Conservation (phyloP, 2,888 invertebrate genomes). For the Gryllus longicercus region DNA sequence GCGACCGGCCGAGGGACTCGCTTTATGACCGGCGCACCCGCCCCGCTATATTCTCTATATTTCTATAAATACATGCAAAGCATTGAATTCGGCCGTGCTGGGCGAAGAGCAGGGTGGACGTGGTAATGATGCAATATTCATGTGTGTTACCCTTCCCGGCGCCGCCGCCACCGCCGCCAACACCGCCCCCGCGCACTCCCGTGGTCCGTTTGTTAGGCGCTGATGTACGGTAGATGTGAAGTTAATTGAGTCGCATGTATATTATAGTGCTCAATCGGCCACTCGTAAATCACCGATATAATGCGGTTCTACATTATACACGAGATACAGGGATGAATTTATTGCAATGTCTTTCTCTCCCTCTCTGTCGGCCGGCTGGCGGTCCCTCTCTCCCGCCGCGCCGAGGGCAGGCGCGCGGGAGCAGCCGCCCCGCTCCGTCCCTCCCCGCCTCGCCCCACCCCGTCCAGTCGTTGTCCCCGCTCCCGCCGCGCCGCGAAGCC, state of each 20-base stretch:
- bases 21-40: not conserved
- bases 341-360: constrained; percentile 28
- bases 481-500: not conserved
- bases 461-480: constrained; percentile 18
- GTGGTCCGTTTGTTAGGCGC: constrained; percentile 27
- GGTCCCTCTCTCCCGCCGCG: constrained; percentile 20
- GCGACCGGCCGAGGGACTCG: not conserved
- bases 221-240: constrained; percentile 33
- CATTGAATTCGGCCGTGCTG: constrained; percentile 26
- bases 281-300: constrained; percentile 32
- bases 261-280: constrained; percentile 28
- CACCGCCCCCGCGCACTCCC: not conserved
- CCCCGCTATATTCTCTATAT: constrained; percentile 19
- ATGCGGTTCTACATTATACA: constrained; percentile 26
- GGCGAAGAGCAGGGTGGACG: not conserved
- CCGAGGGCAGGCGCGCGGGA: not conserved
- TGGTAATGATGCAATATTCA: constrained; percentile 31
- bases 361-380: constrained; percentile 22
- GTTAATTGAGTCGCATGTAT: constrained; percentile 35
- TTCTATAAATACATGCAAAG: constrained; percentile 31
- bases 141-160: constrained; percentile 20
- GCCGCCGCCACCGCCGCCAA: not conserved
- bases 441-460: not conserved
- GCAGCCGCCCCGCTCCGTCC: constrained; percentile 5
- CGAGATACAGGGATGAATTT: constrained; percentile 29